A percentile compares a stretch with the other conserved stretches of the same genome.
Evolutionary conservation across 2,797 vertebrate genomes (phyloP).

Genomic region (Coccyzus lansbergi): DNA sequence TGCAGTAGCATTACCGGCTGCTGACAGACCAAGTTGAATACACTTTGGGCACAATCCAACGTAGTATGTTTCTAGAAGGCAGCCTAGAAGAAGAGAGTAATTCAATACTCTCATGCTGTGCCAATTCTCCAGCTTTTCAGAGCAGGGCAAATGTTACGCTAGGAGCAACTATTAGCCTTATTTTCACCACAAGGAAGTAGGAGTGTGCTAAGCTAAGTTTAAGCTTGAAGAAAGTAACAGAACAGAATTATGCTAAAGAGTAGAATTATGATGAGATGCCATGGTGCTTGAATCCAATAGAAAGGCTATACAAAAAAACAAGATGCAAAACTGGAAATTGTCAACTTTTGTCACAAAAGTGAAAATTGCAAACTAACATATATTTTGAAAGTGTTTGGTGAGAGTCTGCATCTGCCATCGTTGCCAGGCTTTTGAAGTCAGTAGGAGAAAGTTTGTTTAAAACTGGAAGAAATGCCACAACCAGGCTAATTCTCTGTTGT

Average conservation of each 20-base stretch:
- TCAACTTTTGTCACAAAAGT: neutral
- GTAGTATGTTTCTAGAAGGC: neutral
- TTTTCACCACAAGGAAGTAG: neutral
- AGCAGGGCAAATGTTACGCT: neutral
- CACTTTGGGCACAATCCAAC: neutral
- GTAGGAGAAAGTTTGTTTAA: neutral
- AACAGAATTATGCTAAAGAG: neutral
- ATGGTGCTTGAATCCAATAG: neutral
- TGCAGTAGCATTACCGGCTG: neutral
- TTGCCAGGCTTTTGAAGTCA: neutral
- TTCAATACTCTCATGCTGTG: neutral
- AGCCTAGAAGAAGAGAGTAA: neutral
- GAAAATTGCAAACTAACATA: neutral
- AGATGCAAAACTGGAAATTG: neutral
- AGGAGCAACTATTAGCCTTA: neutral
- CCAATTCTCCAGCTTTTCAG: neutral
- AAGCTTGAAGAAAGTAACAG: neutral
- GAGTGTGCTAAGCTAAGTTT: neutral
- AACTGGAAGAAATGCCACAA: neutral
- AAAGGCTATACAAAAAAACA: neutral
- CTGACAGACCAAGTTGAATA: neutral
- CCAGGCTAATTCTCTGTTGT: fast-evolving
- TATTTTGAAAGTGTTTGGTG: neutral
- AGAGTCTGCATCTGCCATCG: neutral
- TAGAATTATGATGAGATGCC: neutral